These are phyloP conservation scores for Psammodynastes pulverulentus DNA, from an alignment of 2,113 vertebrate species.

Conservation along the genomic window DNA sequence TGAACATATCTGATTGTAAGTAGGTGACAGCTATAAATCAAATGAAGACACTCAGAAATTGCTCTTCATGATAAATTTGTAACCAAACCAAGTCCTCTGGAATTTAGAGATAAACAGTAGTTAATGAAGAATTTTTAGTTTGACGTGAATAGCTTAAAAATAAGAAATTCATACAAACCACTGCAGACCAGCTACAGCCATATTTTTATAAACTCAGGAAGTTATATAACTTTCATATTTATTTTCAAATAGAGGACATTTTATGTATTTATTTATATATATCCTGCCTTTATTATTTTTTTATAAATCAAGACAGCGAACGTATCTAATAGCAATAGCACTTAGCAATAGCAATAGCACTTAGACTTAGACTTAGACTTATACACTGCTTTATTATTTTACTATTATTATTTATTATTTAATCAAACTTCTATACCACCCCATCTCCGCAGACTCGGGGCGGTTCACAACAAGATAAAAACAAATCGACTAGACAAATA, in stretches of 20 bases:
- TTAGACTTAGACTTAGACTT: no score
- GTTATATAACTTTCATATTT: not conserved
- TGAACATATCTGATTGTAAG: conserved; percentile 14
- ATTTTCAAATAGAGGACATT: not conserved
- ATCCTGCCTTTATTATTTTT: no score
- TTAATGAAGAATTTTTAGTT: not conserved
- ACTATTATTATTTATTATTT: no score
- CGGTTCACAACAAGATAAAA: no score
- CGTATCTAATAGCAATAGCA: no score
- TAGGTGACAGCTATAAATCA: conserved; percentile 13
- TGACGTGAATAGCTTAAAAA: not conserved
- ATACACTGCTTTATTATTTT: no score
- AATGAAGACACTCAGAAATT: not conserved
- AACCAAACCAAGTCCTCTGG: not conserved
- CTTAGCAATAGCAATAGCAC: no score
- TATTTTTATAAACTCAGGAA: not conserved
- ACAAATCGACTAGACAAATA: no score
- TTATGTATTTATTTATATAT: no score
- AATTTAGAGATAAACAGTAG: not conserved
- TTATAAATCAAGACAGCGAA: no score
- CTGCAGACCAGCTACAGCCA: not conserved
- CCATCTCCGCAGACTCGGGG: no score
- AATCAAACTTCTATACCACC: no score
- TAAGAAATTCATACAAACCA: not conserved
- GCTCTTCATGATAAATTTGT: not conserved